Conservation (phyloP, 2,888 invertebrate species). For the Drosophila vallismaia region DNA sequence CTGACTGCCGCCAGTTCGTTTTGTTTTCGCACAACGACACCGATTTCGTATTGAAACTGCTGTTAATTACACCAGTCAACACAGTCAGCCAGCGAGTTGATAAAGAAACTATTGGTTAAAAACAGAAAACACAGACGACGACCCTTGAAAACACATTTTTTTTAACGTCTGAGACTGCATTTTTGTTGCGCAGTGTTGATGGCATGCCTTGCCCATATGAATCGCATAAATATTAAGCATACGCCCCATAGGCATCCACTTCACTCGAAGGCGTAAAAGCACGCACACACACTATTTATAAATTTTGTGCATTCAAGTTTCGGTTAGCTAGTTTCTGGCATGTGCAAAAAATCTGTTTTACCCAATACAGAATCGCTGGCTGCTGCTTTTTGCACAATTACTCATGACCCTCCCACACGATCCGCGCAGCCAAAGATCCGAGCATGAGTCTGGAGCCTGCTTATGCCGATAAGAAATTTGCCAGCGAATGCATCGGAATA, state of each 20-base stretch:
- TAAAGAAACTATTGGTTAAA: background rate
- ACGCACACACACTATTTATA: conserved; percentile 25
- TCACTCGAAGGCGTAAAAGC: conserved; percentile 28
- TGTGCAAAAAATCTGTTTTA: conserved; percentile 47
- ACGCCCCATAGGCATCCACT: conserved; percentile 53
- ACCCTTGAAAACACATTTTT: conserved; percentile 3
- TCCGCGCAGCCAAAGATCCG: conserved; percentile 1
- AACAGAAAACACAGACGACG: background rate
- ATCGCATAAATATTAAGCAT: conserved; percentile 72
- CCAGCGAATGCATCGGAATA: conserved; percentile 3
- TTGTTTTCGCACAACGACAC: conserved; percentile 50
- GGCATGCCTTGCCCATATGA: conserved; percentile 62
- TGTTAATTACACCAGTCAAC: conserved; percentile 70
- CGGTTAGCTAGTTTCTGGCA: conserved; percentile 46
- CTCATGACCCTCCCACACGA: conserved; percentile 20
- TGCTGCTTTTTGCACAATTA: conserved; percentile 19
- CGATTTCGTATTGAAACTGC: conserved; percentile 40
- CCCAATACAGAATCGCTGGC: conserved; percentile 14
- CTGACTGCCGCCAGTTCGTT: conserved; percentile 58
- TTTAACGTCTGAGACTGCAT: background rate
- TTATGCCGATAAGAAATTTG: conserved; percentile 22
- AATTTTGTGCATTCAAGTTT: conserved; percentile 46
- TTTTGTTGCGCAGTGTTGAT: conserved; percentile 52
- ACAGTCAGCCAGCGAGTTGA: conserved; percentile 14
- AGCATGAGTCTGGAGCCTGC: conserved; percentile 23